Conservation (phyloP, 2,113 vertebrate species). For the Pseudopodoces humilis region DNA sequence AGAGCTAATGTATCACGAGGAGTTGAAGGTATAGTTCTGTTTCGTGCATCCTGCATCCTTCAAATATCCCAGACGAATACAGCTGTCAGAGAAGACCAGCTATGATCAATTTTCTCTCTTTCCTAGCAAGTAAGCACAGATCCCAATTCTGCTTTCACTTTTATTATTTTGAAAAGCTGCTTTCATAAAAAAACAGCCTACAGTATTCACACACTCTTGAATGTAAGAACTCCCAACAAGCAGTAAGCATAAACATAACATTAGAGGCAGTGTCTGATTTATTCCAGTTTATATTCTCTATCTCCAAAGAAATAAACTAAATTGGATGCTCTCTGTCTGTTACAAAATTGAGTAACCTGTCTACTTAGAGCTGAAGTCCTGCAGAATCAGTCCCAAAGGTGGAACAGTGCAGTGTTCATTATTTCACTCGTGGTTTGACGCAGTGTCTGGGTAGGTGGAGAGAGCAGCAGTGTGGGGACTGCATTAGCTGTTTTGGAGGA, state of each 20-base stretch:
- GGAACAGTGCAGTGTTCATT: neutral
- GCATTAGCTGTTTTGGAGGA: neutral
- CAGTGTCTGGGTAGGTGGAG: neutral
- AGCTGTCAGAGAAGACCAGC: neutral
- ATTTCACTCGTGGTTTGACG: accelerated
- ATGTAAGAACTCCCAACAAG: neutral
- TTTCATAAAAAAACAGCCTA: neutral
- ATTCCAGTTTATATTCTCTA: neutral
- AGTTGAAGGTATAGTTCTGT: neutral
- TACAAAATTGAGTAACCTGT: neutral
- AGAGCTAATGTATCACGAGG: neutral
- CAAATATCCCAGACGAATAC: neutral
- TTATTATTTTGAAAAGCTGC: neutral
- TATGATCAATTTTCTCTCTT: neutral
- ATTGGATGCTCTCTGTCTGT: neutral
- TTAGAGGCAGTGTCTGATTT: neutral
- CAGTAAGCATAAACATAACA: neutral
- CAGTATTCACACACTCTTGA: neutral
- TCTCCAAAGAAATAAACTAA: neutral
- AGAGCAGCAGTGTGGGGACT: too few species aligned
- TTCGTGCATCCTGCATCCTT: neutral
- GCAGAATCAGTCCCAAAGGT: neutral
- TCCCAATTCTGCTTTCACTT: neutral
- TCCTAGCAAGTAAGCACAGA: neutral
- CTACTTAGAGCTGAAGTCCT: neutral